Conservation (phyloP, 1,140 invertebrate genomes). For the Plectrocnemia conspersa region DNA sequence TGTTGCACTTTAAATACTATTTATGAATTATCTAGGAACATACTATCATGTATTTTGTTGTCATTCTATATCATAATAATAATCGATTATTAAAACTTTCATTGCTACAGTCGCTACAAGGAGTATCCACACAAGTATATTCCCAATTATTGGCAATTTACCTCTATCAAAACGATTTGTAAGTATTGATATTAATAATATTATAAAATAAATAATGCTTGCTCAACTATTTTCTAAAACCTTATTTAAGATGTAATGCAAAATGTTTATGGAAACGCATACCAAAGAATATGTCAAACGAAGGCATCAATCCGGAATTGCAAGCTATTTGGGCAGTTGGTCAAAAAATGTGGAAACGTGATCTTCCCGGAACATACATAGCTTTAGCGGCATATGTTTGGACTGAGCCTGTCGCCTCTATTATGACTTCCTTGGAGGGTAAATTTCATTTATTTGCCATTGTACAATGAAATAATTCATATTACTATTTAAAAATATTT, state of each 20-base stretch:
- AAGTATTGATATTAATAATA: conserved; percentile 53
- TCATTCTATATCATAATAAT: background rate
- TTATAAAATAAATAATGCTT: too few species aligned
- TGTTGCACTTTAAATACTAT: too few species aligned
- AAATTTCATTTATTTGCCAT: too few species aligned
- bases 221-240: conserved; percentile 9
- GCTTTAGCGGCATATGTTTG: conserved; percentile 61
- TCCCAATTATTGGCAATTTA: conserved; percentile 76
- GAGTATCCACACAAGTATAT: conserved; percentile 63
- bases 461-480: too few species aligned
- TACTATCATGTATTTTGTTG: too few species aligned
- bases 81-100: conserved; percentile 39
- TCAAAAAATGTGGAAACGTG: conserved; percentile 77
- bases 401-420: conserved; percentile 67
- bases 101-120: conserved; percentile 67
- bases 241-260: conserved; percentile 73
- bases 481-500: too few species aligned
- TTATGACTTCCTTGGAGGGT: conserved; percentile 75
- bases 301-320: conserved; percentile 66
- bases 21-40: too few species aligned
- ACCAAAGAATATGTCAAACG: conserved; percentile 63
- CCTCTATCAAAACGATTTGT: conserved; percentile 81
- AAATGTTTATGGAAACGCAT: conserved; percentile 91
- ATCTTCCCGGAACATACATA: conserved; percentile 71
- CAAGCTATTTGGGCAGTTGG: conserved; percentile 74